Base-by-base conservation (phyloP, 2,113 vertebrate species). In the Apodemus speciosus region DNA sequence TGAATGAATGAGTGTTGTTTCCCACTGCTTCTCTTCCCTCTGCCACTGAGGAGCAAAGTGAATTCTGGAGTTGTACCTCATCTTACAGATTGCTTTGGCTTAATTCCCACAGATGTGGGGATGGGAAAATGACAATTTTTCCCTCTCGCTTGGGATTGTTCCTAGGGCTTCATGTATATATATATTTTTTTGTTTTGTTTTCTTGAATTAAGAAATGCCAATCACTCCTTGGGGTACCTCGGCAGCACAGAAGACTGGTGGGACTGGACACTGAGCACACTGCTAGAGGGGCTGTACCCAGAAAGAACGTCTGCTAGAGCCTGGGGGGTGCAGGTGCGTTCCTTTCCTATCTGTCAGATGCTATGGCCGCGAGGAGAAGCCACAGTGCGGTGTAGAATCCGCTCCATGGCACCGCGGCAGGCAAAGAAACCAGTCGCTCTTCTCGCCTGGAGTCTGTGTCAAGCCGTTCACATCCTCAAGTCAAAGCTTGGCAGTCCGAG, bases 221-320 rank as follows among this genome's bases (percentile, higher is more conserved):
- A 92, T 30, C 87, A 94, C n/a, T 38, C 89, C 35, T 97, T 98
- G 35, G 53, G 69, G 10, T 94, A 94, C 51, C 95, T 98, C 81
- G 96, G 92, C 72, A 98, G 80, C 1, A 77, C 93, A 9, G 96
- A 97, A 0, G 97, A 97, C 77, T 99, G 98, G 98, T 98, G 98
- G 98, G 96, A 94, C 66, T 98, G 98, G 98, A 96, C 96, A 38
- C 95, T 97, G 88, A 98, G 90, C 66, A 83, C 66, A 7, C 92
- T 98, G 77, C 91, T 98, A 68, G 90, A 98, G 9, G 77, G 93
- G 53, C 83, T 98, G 15, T 98, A 98, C 38, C 84, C 88, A 56
- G 85, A 46, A 13, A 75, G 85, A 40, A 8, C 58, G 38, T 64
- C 96, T 1, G 53, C 95, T 14, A 3, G 66, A 76, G 60, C 84